These are phyloP conservation scores for Regulus satrapa DNA, from an alignment of 2,113 vertebrate genomes.

Conservation along the genomic window DNA sequence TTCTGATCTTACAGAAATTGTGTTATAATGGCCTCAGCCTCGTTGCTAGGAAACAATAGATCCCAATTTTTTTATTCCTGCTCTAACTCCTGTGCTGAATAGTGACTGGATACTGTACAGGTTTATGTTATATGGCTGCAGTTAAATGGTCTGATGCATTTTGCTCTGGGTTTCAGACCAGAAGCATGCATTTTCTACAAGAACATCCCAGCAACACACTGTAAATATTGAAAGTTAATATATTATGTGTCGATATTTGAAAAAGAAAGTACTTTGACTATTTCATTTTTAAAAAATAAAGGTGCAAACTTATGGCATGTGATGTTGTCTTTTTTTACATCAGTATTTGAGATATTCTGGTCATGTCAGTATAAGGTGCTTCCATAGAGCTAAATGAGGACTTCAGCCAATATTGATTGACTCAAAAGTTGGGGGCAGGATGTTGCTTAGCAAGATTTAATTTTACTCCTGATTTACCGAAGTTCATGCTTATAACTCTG, in stretches of 20 bases:
- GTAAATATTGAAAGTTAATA: conserved; percentile 81
- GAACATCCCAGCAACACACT: conserved; percentile 78
- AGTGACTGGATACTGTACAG: conserved; percentile 80
- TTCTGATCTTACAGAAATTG: conserved; percentile 77
- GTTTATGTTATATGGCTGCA: conserved; percentile 79
- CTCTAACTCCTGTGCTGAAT: conserved; percentile 78
- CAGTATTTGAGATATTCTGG: neutral
- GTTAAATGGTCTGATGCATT: conserved; percentile 80
- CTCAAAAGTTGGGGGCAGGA: neutral
- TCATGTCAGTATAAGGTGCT: neutral
- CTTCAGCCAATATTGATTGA: neutral
- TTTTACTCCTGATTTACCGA: neutral
- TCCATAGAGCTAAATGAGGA: neutral
- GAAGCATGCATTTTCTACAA: conserved; percentile 84
- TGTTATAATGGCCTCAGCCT: conserved; percentile 76
- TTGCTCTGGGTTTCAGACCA: conserved; percentile 80
- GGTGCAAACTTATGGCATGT: conserved; percentile 65
- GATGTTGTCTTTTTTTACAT: conserved; percentile 14
- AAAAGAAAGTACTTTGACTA: conserved; percentile 84
- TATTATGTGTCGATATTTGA: conserved; percentile 83
- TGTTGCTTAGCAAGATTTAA: neutral
- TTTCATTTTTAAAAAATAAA: conserved; percentile 88
- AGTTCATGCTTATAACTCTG: neutral
- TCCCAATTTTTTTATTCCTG: conserved; percentile 78
- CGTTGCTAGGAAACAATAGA: conserved; percentile 79